Evolutionary conservation across 2,888 invertebrate genomes (phyloP).

Genomic region (Leptopilina syphax): DNA sequence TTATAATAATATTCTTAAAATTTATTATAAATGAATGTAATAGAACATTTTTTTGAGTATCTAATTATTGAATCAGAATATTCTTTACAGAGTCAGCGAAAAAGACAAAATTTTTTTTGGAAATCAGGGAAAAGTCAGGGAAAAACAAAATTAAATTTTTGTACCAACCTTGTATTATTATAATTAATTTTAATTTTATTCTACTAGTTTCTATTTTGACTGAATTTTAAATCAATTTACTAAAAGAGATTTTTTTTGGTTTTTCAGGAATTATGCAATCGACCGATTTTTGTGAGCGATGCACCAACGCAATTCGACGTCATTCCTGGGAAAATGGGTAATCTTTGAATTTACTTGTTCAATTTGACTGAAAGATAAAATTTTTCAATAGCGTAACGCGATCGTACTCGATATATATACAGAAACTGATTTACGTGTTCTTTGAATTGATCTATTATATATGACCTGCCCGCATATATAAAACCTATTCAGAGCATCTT

Average conservation of each 20-base stretch:
- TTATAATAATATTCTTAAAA: no score
- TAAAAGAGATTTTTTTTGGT: conserved; percentile 57
- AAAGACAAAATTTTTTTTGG: no score
- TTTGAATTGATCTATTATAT: conserved; percentile 32
- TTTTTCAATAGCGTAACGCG: conserved; percentile 9
- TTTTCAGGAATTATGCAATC: conserved; percentile 86
- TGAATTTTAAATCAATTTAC: conserved; percentile 35
- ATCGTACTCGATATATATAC: neutral
- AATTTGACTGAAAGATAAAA: neutral
- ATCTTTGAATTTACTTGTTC: conserved; percentile 69
- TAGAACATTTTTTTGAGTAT: no score
- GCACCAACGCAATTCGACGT: conserved; percentile 90
- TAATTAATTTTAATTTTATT: neutral
- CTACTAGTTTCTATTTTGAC: neutral
- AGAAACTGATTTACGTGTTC: neutral
- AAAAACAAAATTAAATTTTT: no score
- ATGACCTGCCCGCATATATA: conserved; percentile 15
- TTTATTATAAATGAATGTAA: no score
- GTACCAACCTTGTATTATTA: no score
- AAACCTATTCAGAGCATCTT: conserved; percentile 37
- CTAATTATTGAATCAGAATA: no score
- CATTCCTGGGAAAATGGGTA: conserved; percentile 92
- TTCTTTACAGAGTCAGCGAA: no score
- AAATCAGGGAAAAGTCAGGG: no score
- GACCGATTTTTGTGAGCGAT: conserved; percentile 89